phyloP scores from a whole-genome alignment of 2,797 vertebrate genomes.

The Megalops cyprinoides region DNA sequence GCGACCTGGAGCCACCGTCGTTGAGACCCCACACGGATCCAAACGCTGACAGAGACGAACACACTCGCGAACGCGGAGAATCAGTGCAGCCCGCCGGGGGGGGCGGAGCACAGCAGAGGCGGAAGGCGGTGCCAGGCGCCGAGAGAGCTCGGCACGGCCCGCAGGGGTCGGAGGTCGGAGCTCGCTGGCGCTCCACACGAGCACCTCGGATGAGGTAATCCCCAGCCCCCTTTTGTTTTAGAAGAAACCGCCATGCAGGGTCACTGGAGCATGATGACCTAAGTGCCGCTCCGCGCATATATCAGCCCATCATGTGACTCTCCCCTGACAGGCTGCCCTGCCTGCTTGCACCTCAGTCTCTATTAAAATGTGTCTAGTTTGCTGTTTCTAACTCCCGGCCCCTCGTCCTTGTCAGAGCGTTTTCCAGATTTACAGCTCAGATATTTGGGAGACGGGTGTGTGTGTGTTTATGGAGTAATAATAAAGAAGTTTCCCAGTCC shows the following conservation, averaged over 20 bases:
- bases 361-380: background rate
- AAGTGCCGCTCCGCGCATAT: background rate
- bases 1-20: slow-evolving; percentile 35
- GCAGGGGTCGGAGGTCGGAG: background rate
- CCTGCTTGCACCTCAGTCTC: background rate
- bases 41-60: background rate
- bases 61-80: background rate
- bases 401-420: background rate
- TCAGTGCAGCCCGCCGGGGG: background rate
- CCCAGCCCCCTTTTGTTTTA: background rate
- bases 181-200: background rate
- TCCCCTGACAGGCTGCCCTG: background rate
- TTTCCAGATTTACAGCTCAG: background rate
- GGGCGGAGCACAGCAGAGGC: background rate
- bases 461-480: background rate
- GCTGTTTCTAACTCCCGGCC: background rate
- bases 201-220: slow-evolving; percentile 5
- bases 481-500: slow-evolving; percentile 32
- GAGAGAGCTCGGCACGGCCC: background rate
- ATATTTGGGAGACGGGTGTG: background rate
- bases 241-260: background rate
- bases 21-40: background rate
- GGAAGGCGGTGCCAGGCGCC: too few species aligned
- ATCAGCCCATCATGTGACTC: slow-evolving; percentile 4
- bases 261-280: background rate